A percentile compares a stretch with the other conserved stretches of the same genome.
These are phyloP conservation scores for Porites evermanni DNA, from an alignment of 92 coral and sea anemone species.

Conservation along the genomic window DNA sequence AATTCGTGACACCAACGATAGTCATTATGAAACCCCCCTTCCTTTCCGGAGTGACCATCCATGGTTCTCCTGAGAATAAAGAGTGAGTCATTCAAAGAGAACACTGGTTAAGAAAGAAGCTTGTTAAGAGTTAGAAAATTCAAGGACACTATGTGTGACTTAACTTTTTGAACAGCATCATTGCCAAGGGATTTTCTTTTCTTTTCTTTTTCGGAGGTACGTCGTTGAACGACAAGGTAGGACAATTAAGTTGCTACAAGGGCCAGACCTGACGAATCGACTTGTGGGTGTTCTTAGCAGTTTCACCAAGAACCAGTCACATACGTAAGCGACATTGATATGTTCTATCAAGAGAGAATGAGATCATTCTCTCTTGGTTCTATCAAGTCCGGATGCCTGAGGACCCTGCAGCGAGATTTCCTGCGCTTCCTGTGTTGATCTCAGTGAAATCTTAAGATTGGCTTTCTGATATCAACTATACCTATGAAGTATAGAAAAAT, in stretches of 20 bases:
- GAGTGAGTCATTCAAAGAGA: conserved; percentile 49
- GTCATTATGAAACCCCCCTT: conserved; percentile 56
- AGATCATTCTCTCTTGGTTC: no score
- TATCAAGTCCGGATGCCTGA: conserved; percentile 29
- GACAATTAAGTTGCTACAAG: conserved; percentile 22
- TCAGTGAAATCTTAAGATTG: neutral
- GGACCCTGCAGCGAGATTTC: conserved; percentile 12
- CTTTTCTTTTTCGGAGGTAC: neutral
- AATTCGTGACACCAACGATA: neutral
- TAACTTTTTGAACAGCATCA: conserved; percentile 38
- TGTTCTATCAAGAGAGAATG: conserved; percentile 15
- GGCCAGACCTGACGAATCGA: conserved; percentile 42
- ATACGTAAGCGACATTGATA: conserved; percentile 17
- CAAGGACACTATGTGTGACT: conserved; percentile 4
- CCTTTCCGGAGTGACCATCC: conserved; percentile 46
- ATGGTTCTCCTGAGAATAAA: conserved; percentile 42
- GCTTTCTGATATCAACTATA: no score
- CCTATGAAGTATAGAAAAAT: no score
- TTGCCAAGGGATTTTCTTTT: conserved; percentile 30
- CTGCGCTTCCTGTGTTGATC: conserved; percentile 37
- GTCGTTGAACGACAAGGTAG: conserved; percentile 9
- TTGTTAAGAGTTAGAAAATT: conserved; percentile 15
- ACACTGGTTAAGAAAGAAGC: conserved; percentile 37
- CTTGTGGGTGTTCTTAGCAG: conserved; percentile 28
- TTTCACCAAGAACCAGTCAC: conserved; percentile 37